A percentile compares a stretch with the other conserved stretches of the same genome.
These are phyloP conservation scores for Fragum sueziense DNA, from an alignment of 2,888 invertebrate species.

Conservation along the genomic window DNA sequence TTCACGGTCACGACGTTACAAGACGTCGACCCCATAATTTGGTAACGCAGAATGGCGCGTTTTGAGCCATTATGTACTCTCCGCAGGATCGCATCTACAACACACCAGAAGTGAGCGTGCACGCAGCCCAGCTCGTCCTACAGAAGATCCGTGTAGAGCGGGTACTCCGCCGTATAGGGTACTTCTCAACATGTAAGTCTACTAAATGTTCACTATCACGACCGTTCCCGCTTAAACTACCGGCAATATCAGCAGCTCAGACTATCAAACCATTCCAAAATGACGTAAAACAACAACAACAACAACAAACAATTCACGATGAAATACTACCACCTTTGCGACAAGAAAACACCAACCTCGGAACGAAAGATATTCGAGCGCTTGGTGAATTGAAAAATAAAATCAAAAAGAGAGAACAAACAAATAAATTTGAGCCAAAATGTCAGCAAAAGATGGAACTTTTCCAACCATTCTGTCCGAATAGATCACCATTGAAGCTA, in stretches of 20 bases:
- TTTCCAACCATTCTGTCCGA: conserved; percentile 44
- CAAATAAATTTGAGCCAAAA: background rate
- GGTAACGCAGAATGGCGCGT: background rate
- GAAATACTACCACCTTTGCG: background rate
- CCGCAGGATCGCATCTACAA: conserved; percentile 52
- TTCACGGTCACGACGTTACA: background rate
- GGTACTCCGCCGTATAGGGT: conserved; percentile 41
- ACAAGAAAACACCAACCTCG: background rate
- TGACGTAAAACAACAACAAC: background rate
- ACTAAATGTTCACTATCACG: background rate
- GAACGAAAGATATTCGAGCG: background rate
- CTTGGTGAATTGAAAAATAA: conserved; percentile 21
- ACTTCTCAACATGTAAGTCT: conserved; percentile 22
- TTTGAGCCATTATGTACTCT: conserved; percentile 34
- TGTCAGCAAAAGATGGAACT: conserved; percentile 16
- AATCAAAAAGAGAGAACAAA: background rate
- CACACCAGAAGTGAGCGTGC: conserved; percentile 41
- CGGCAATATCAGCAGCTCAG: background rate
- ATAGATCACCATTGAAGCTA: conserved; percentile 34
- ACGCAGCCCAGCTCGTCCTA: conserved; percentile 34
- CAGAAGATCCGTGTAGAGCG: conserved; percentile 48
- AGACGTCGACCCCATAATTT: background rate
- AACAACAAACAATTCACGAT: background rate
- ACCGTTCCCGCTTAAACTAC: conserved; percentile 7
- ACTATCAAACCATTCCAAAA: conserved; percentile 6